Conservation (phyloP, 2,797 vertebrate species). For the Pseudopleuronectes americanus region DNA sequence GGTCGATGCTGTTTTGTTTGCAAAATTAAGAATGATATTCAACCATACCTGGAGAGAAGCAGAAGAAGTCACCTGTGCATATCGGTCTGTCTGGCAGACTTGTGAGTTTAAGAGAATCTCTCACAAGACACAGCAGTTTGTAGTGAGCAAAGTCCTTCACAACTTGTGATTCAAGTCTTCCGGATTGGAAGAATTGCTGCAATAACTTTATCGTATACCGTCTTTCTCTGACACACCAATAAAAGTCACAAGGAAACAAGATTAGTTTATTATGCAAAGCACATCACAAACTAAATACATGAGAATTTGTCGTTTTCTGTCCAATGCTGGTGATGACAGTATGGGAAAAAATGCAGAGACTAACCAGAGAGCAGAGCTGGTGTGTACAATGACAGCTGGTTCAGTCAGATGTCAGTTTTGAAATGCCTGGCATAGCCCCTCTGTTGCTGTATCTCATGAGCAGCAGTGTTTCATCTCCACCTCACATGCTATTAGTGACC, state of each 20-base stretch:
- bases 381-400: slow-evolving; percentile 58
- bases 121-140: slow-evolving; percentile 68
- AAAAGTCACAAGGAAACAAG: not conserved
- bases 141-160: slow-evolving; percentile 78
- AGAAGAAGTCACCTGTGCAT: slow-evolving; percentile 50
- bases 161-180: slow-evolving; percentile 70
- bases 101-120: slow-evolving; percentile 56
- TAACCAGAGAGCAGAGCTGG: slow-evolving; percentile 30
- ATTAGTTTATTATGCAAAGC: not conserved
- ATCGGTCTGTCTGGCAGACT: slow-evolving; percentile 37
- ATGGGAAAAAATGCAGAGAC: slow-evolving; percentile 21
- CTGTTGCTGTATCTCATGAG: slow-evolving; percentile 43
- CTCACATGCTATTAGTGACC: slow-evolving; percentile 23
- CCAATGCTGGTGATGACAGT: slow-evolving; percentile 13
- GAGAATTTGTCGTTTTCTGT: not conserved
- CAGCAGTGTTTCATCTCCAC: slow-evolving; percentile 42
- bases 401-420: slow-evolving; percentile 45
- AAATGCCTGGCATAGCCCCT: slow-evolving; percentile 51
- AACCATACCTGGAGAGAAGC: slow-evolving; percentile 65
- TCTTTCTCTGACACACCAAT: not conserved
- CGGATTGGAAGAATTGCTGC: slow-evolving; percentile 30
- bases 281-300: not conserved
- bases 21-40: slow-evolving; percentile 13
- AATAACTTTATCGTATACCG: slow-evolving; percentile 31
- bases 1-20: not conserved